A percentile compares a stretch with the other conserved stretches of the same genome.
Evolutionary conservation across 2,888 invertebrate species (phyloP).

Genomic region (Ellobium chinense): DNA sequence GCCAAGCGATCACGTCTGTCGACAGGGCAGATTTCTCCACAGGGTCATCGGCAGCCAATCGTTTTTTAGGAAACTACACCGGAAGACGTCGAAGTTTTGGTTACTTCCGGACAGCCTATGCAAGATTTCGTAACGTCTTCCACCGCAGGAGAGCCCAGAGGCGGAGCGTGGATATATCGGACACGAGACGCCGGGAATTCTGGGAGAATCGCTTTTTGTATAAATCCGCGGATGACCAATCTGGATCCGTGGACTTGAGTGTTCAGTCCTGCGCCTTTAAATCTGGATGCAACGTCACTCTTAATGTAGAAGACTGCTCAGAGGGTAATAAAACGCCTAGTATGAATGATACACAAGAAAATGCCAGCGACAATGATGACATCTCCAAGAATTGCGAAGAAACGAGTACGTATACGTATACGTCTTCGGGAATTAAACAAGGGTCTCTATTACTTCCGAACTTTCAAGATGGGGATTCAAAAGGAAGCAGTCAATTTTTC

Average conservation of each 20-base stretch:
- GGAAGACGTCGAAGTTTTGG: constrained; percentile 20
- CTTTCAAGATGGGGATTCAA: neutral
- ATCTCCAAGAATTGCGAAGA: neutral
- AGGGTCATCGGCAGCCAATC: neutral
- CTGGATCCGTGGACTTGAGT: neutral
- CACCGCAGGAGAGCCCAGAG: constrained; percentile 25
- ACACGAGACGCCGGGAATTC: neutral
- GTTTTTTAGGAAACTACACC: neutral
- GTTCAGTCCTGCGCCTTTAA: neutral
- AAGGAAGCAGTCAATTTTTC: neutral
- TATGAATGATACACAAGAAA: neutral
- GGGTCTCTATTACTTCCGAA: constrained; percentile 7
- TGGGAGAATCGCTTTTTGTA: neutral
- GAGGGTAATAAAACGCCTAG: neutral
- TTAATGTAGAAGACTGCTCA: constrained; percentile 26
- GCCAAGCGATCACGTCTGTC: neutral
- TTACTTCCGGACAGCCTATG: constrained; percentile 32
- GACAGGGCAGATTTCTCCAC: constrained; percentile 8
- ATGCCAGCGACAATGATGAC: neutral
- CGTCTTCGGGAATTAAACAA: constrained; percentile 2
- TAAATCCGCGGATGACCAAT: neutral
- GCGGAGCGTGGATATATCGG: constrained; percentile 21
- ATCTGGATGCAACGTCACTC: constrained; percentile 10
- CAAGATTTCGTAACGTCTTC: constrained; percentile 28
- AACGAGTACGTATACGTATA: neutral